These are phyloP conservation scores for Pheosia gnoma DNA, from an alignment of 2,888 invertebrate genomes.

Conservation along the genomic window DNA sequence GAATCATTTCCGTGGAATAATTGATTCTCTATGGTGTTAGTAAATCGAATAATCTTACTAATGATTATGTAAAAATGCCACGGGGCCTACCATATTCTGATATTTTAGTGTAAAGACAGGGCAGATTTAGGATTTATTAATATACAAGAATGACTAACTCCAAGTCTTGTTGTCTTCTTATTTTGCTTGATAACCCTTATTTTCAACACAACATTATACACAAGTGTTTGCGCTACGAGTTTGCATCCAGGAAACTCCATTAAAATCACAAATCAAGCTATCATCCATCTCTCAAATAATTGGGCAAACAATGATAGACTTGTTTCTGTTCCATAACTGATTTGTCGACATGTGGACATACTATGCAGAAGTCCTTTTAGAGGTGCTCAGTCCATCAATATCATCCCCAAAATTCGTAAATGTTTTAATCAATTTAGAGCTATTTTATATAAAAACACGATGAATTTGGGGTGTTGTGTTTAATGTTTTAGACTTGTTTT, in stretches of 20 bases:
- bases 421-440: no score
- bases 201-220: not conserved
- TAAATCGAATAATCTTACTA: not conserved
- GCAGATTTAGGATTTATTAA: no score
- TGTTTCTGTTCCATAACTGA: not conserved
- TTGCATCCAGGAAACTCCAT: slow-evolving; percentile 42
- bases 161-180: no score
- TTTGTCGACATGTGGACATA: not conserved
- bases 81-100: no score
- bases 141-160: no score
- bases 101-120: no score
- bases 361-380: not conserved
- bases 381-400: no score
- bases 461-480: no score
- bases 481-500: no score
- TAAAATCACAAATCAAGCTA: slow-evolving; percentile 33
- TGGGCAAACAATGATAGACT: slow-evolving; percentile 13
- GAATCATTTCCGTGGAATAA: not conserved
- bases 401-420: no score
- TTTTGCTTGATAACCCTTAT: not conserved
- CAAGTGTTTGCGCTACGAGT: slow-evolving; percentile 19
- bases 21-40: not conserved
- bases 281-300: slow-evolving; percentile 28
- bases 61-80: not conserved
- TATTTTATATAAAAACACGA: no score